phyloP scores from a whole-genome alignment of 1,140 invertebrate species.

The Drosophila sp. region DNA sequence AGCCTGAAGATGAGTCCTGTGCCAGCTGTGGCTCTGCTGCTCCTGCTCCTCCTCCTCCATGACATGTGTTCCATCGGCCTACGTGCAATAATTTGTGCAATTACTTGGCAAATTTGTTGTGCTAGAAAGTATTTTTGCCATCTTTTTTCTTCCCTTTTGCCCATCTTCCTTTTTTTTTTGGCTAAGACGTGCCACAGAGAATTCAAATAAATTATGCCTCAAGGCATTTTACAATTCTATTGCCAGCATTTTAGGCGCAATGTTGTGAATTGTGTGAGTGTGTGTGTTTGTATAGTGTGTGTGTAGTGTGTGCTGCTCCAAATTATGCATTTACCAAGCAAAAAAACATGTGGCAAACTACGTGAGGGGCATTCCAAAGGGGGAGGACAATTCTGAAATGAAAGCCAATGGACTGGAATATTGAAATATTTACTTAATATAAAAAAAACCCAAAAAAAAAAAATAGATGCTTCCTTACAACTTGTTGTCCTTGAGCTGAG shows the following conservation, averaged over 20 bases:
- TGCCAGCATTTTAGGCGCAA: conserved; percentile 54
- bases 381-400: conserved; percentile 21
- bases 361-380: conserved; percentile 59
- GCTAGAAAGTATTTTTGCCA: conserved; percentile 12
- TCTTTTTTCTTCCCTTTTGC: conserved; percentile 6
- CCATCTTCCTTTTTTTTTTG: conserved; percentile 5
- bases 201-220: conserved; percentile 77
- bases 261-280: conserved; percentile 31
- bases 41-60: conserved; percentile 32
- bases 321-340: conserved; percentile 73
- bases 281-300: conserved; percentile 36
- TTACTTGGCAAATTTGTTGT: conserved; percentile 71
- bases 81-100: conserved; percentile 81
- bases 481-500: not conserved
- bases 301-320: conserved; percentile 32
- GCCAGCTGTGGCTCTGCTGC: conserved; percentile 57
- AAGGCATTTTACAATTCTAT: conserved; percentile 75
- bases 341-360: conserved; percentile 60
- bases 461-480: not conserved
- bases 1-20: conserved; percentile 39
- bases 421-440: conserved; percentile 64
- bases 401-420: conserved; percentile 58
- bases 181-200: conserved; percentile 25
- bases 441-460: not conserved
- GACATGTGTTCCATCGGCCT: conserved; percentile 64